phyloP scores from a whole-genome alignment of 2,797 vertebrate species.

The Heliangelus exortis region DNA sequence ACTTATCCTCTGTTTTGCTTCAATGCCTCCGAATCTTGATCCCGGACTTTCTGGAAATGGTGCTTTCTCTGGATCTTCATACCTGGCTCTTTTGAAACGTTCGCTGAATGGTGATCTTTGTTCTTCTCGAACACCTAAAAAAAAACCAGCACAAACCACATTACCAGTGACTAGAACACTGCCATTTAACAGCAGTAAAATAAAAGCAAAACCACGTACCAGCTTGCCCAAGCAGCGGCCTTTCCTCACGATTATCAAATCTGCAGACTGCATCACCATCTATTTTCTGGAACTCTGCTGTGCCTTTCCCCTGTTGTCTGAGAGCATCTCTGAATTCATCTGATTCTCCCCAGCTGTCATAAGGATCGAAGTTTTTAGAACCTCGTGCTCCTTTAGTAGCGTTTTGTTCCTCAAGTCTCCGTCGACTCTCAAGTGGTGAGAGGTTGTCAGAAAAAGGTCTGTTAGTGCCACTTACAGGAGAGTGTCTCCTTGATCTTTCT shows the following conservation, averaged over 20 bases:
- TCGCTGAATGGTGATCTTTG: slow-evolving; percentile 81
- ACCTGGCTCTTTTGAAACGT: slow-evolving; percentile 77
- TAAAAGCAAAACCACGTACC: slow-evolving; percentile 51
- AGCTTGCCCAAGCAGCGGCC: slow-evolving; percentile 71
- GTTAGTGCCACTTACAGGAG: slow-evolving; percentile 77
- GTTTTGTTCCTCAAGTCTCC: slow-evolving; percentile 80
- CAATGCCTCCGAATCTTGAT: slow-evolving; percentile 78
- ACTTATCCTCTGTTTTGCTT: slow-evolving; percentile 80
- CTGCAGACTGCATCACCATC: slow-evolving; percentile 50
- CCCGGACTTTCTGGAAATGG: slow-evolving; percentile 75
- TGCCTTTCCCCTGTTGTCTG: slow-evolving; percentile 41
- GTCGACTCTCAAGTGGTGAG: slow-evolving; percentile 76
- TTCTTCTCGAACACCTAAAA: slow-evolving; percentile 80
- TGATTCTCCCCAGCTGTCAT: slow-evolving; percentile 50
- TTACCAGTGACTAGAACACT: not conserved
- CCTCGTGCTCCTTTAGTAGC: slow-evolving; percentile 78
- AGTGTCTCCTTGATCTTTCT: slow-evolving; percentile 79
- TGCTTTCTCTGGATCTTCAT: slow-evolving; percentile 79
- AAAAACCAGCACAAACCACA: not conserved
- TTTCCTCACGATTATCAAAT: slow-evolving; percentile 72
- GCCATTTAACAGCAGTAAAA: not conserved
- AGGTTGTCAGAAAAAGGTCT: slow-evolving; percentile 79
- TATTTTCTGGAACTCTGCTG: slow-evolving; percentile 61
- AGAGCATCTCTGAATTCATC: slow-evolving; percentile 55
- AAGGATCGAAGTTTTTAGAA: slow-evolving; percentile 76